These are phyloP conservation scores for Tympanoctomys barrerae DNA, from an alignment of 2,797 vertebrate genomes.

Conservation along the genomic window DNA sequence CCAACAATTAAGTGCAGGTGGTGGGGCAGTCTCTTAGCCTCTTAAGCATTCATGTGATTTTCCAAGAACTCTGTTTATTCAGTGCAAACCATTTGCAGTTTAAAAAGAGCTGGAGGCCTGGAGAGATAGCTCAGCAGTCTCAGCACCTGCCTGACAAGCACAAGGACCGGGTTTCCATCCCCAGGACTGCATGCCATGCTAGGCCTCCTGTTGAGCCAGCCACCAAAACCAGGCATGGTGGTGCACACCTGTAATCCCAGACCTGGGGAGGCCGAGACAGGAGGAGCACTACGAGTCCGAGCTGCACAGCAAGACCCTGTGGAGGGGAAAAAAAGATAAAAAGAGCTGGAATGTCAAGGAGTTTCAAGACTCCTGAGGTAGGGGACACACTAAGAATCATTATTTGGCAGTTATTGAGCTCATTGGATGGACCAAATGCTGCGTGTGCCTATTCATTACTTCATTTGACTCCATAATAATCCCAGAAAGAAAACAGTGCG, in stretches of 20 bases:
- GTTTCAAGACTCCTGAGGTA: background rate
- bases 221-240: too few relatives aligned
- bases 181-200: too few relatives aligned
- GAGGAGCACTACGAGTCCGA: too few relatives aligned
- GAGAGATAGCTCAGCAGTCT: too few relatives aligned
- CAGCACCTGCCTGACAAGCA: too few relatives aligned
- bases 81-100: background rate
- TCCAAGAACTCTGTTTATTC: background rate
- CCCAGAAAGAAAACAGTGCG: background rate
- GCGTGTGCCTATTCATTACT: background rate
- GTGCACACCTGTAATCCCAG: too few relatives aligned
- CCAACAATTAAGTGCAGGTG: background rate
- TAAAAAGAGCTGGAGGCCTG: background rate
- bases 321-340: background rate
- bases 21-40: background rate
- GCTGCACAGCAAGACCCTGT: too few relatives aligned
- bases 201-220: too few relatives aligned
- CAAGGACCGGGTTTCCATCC: too few relatives aligned
- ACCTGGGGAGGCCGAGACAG: too few relatives aligned
- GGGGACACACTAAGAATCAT: background rate
- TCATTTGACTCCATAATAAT: background rate
- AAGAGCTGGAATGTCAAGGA: background rate
- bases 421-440: background rate
- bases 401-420: background rate
- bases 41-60: background rate